Evolutionary conservation across 2,888 invertebrate genomes (phyloP).

Genomic region (Pediacus dermestoides): DNA sequence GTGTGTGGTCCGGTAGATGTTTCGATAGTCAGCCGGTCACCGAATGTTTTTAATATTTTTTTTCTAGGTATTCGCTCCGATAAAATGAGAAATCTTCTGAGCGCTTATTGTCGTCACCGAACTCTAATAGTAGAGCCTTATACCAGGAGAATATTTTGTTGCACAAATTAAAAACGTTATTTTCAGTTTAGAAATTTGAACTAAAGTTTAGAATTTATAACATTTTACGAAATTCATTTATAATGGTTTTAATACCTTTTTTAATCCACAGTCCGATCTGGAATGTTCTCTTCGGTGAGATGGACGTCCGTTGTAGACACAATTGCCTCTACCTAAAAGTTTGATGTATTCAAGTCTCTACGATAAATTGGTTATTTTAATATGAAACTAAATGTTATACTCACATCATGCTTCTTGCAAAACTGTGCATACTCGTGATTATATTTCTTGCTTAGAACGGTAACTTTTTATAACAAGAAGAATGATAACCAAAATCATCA

Average conservation of each 20-base stretch:
- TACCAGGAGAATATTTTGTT: conserved; percentile 2
- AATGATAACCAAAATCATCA: conserved; percentile 13
- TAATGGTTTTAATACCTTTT: not conserved
- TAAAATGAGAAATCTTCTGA: not conserved
- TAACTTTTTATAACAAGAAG: conserved; percentile 12
- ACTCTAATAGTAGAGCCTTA: not conserved
- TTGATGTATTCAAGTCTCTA: not conserved
- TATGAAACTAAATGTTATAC: conserved; percentile 1
- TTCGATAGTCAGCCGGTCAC: not conserved
- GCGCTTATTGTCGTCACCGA: not conserved
- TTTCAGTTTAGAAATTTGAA: not conserved
- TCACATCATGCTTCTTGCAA: conserved; percentile 2
- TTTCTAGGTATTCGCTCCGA: conserved; percentile 2
- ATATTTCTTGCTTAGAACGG: conserved; percentile 9
- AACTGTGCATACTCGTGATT: conserved; percentile 1
- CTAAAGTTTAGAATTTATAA: conserved; percentile 1
- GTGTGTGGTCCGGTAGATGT: conserved; percentile 2
- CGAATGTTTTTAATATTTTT: conserved; percentile 1
- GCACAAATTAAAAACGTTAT: not conserved
- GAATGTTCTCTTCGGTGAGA: conserved; percentile 1
- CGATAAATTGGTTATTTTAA: not conserved
- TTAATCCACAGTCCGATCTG: not conserved
- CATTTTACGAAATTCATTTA: not conserved
- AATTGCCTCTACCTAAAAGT: not conserved
- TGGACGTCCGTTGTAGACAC: conserved; percentile 1